Evolutionary conservation across 2,888 invertebrate genomes (phyloP), one percentile per base, ranked within the genome.

Genomic region (Heliconius cydno): DNA sequence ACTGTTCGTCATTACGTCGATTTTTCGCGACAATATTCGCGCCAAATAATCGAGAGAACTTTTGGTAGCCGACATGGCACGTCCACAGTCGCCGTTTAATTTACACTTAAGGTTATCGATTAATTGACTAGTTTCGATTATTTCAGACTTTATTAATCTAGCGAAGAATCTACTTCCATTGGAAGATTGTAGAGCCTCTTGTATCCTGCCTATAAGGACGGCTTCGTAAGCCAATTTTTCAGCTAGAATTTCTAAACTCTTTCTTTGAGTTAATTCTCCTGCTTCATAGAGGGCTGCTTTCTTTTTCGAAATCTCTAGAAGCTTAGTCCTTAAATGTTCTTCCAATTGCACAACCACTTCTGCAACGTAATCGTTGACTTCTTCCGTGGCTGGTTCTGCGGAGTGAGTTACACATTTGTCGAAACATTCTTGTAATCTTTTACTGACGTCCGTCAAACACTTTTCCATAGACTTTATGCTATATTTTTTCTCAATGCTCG

Each of bases 161-260:
- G 96, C 96, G 85, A 96, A 96, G 84, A 96, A 92, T 84, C 95
- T 92, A 84, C 95, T 95, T 82, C 95, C 95, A 85, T 96, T 95
- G 34, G 95, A 95, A 66, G 96, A 95, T 79, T 95, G 94, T 76
- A 97, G 93, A 74, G 97, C 97, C 89, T 97, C 96, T 84, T 96
- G 96, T 83, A 97, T 96, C 86, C 96, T 95, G 82, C 96, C 96
- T 80, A 97, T 96, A 80, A 97, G 95, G 38, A 97, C 96, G 80
- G 97, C 97, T 92, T 98, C 98, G 89, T 97, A 98, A 0, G 98
- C 97, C 30, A 98, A 95, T 87, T 97, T 97, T 90, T 98, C 98
- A 2, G 98, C 97, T 78, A 97, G 92, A 78, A 98, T 94, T 86
- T 97, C 96, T 83, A 97, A 91, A 87, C 96, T 96, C 83, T 96